Percentiles rank a stretch among this genome's conserved stretches.
These are phyloP conservation scores for Megalurothrips usitatus DNA, from an alignment of 2,888 invertebrate species.

Conservation along the genomic window DNA sequence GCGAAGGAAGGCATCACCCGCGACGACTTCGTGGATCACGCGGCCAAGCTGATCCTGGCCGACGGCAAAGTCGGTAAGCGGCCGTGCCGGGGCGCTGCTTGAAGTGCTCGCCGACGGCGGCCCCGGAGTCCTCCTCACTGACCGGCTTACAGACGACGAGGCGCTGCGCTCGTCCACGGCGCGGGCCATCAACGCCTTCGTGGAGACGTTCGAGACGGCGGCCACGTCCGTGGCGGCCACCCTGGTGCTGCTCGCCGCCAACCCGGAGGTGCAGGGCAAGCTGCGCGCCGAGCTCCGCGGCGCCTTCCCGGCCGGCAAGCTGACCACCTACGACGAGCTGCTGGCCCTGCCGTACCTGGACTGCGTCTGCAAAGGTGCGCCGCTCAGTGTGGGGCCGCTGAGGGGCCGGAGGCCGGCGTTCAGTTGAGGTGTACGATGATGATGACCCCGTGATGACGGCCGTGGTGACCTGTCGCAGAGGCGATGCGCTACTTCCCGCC, in stretches of 20 bases:
- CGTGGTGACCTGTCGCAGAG: too few species aligned
- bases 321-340: not conserved
- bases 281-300: not conserved
- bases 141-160: not conserved
- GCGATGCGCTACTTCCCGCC: not conserved
- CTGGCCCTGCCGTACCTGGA: not conserved
- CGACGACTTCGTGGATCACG: not conserved
- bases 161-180: not conserved
- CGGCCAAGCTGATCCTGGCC: not conserved
- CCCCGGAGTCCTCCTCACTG: too few species aligned
- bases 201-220: not conserved
- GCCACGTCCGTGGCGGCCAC: not conserved
- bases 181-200: not conserved
- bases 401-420: too few species aligned
- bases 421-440: too few species aligned
- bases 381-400: too few species aligned
- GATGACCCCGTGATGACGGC: too few species aligned
- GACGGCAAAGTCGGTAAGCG: conserved; percentile 14
- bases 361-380: not conserved
- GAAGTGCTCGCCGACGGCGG: too few species aligned
- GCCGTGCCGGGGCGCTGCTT: not conserved
- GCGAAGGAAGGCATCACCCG: not conserved
- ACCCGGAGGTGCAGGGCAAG: not conserved
- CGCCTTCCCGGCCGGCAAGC: not conserved
- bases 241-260: not conserved